Conservation (phyloP, 53 echinoderm and acorn worm genomes). For the Astropecten irregularis region DNA sequence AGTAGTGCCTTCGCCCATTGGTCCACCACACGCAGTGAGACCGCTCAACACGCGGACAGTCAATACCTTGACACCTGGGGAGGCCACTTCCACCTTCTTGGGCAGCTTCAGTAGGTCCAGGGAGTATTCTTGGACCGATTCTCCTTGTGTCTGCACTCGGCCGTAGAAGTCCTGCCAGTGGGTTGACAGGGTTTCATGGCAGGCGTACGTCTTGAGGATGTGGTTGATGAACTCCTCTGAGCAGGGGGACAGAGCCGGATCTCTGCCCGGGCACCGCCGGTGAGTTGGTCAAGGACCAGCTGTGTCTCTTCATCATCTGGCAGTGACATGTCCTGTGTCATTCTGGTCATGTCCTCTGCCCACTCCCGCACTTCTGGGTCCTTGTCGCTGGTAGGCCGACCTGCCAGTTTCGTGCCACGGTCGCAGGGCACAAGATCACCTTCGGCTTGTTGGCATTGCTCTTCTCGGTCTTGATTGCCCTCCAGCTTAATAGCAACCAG, state of each 20-base stretch:
- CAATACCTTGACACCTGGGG: neutral
- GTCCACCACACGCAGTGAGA: no score
- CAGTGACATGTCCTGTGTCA: neutral
- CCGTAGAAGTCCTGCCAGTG: neutral
- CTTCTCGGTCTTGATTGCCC: no score
- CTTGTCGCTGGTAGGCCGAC: no score
- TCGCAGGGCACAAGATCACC: neutral
- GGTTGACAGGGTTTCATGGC: neutral
- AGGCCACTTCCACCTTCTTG: neutral
- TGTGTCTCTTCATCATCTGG: no score
- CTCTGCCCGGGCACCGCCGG: no score
- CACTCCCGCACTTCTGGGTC: neutral
- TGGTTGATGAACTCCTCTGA: neutral
- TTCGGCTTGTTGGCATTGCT: no score
- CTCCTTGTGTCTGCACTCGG: neutral
- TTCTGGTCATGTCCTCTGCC: neutral
- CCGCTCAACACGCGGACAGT: no score
- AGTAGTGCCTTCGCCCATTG: conserved; percentile 17
- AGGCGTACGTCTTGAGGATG: neutral
- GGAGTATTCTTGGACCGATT: neutral
- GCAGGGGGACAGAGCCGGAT: neutral
- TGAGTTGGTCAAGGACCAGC: no score
- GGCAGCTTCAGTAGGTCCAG: neutral
- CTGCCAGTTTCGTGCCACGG: neutral
- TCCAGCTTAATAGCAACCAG: no score